These are phyloP conservation scores for Epiperipatus broadwayi DNA, from an alignment of 2,888 invertebrate genomes.

Conservation along the genomic window DNA sequence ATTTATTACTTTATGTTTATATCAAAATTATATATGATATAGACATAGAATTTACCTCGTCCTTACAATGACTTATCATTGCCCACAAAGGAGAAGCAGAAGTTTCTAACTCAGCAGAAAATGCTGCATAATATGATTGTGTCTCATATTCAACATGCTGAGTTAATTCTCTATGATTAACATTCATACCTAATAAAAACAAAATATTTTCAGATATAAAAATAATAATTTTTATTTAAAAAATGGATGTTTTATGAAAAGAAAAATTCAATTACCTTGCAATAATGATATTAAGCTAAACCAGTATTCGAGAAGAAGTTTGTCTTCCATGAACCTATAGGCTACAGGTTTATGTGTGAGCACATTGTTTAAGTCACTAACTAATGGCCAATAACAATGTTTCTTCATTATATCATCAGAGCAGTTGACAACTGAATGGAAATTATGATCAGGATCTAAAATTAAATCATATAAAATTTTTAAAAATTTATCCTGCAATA, in stretches of 20 bases:
- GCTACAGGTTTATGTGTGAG: slow-evolving; percentile 80
- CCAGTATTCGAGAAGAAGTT: slow-evolving; percentile 70
- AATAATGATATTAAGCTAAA: slow-evolving; percentile 79
- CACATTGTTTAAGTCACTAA: slow-evolving; percentile 89
- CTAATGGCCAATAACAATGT: slow-evolving; percentile 94
- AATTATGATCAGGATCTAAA: slow-evolving; percentile 36
- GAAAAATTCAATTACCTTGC: slow-evolving; percentile 44
- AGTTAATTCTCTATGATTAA: slow-evolving; percentile 69
- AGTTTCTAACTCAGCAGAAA: slow-evolving; percentile 89
- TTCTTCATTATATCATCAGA: slow-evolving; percentile 80
- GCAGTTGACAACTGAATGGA: slow-evolving; percentile 81
- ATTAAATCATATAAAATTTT: too few relatives aligned
- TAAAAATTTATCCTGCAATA: too few relatives aligned
- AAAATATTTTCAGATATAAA: too few relatives aligned
- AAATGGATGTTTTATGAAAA: slow-evolving; percentile 4
- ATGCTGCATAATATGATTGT: slow-evolving; percentile 89
- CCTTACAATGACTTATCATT: slow-evolving; percentile 64
- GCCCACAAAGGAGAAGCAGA: slow-evolving; percentile 98
- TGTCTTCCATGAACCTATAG: slow-evolving; percentile 62
- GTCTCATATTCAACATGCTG: slow-evolving; percentile 92
- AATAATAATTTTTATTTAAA: background rate
- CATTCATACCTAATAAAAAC: slow-evolving; percentile 64
- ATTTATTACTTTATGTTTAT: too few relatives aligned
- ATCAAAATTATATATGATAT: too few relatives aligned
- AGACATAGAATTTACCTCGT: slow-evolving; percentile 34